Conservation (phyloP, 1,140 invertebrate species). For the Bradynema listronoti region DNA sequence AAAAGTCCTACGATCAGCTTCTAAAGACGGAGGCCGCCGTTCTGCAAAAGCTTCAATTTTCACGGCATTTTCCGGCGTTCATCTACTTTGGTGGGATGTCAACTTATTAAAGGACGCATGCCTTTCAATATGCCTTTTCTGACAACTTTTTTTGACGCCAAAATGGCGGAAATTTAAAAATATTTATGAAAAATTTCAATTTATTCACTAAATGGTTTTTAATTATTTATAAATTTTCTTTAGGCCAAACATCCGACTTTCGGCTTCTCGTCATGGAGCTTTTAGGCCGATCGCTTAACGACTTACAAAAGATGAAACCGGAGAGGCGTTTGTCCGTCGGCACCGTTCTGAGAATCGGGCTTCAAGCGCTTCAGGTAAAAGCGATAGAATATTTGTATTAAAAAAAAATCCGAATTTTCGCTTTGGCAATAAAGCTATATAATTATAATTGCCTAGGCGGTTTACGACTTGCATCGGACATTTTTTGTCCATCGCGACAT, state of each 20-base stretch:
- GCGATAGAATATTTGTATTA: not conserved
- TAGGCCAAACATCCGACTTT: not conserved
- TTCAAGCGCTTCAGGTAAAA: slow-evolving; percentile 30
- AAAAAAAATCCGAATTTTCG: not conserved
- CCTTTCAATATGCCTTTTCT: too few relatives aligned
- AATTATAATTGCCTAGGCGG: slow-evolving; percentile 5
- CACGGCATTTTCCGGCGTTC: slow-evolving; percentile 32
- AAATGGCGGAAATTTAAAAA: not conserved
- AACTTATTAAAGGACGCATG: too few relatives aligned
- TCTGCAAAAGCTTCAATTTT: slow-evolving; percentile 42
- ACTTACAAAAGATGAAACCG: slow-evolving; percentile 38
- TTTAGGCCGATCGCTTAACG: slow-evolving; percentile 42
- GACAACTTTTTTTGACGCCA: too few relatives aligned
- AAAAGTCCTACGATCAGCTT: slow-evolving; percentile 30
- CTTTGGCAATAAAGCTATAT: too few relatives aligned
- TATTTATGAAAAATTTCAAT: not conserved
- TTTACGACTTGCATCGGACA: slow-evolving; percentile 41
- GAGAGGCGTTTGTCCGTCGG: slow-evolving; percentile 33
- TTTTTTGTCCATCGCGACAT: slow-evolving; percentile 51
- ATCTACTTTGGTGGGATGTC: slow-evolving; percentile 27
- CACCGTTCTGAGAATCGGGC: slow-evolving; percentile 32
- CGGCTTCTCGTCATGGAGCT: slow-evolving; percentile 44
- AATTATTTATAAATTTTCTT: not conserved
- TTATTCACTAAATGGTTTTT: not conserved
- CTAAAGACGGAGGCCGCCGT: slow-evolving; percentile 51